These are phyloP conservation scores for Heliconius nattereri DNA, from an alignment of 1,140 invertebrate species.

Conservation along the genomic window DNA sequence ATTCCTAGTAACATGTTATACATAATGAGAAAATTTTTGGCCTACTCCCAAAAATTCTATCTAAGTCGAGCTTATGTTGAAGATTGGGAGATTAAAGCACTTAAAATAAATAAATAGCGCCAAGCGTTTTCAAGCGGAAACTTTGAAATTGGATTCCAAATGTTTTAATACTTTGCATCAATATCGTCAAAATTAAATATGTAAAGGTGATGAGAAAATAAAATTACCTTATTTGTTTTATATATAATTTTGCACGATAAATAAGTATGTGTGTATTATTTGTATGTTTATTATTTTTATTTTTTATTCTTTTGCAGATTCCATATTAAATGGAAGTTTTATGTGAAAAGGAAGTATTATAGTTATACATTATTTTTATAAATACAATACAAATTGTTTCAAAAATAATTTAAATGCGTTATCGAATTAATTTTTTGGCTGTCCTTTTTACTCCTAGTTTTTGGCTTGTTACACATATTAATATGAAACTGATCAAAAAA, in stretches of 20 bases:
- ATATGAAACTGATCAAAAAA: too few relatives aligned
- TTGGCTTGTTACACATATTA: too few relatives aligned
- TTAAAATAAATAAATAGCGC: slow-evolving; percentile 14
- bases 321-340: too few relatives aligned
- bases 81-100: slow-evolving; percentile 10
- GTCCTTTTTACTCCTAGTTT: too few relatives aligned
- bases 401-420: too few relatives aligned
- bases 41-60: neutral
- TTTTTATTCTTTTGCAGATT: too few relatives aligned
- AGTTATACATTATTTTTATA: too few relatives aligned
- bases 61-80: slow-evolving; percentile 10
- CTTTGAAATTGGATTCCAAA: slow-evolving; percentile 13
- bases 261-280: neutral
- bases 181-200: neutral
- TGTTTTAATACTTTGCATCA: slow-evolving; percentile 3
- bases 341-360: too few relatives aligned
- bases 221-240: neutral
- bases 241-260: neutral
- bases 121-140: slow-evolving; percentile 7
- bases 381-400: too few relatives aligned
- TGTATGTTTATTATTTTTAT: too few relatives aligned
- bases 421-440: too few relatives aligned
- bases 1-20: slow-evolving; percentile 10
- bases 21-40: slow-evolving; percentile 14
- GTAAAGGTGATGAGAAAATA: neutral